Conservation (phyloP, 2,797 vertebrate species). For the Sebastes vulpes region DNA sequence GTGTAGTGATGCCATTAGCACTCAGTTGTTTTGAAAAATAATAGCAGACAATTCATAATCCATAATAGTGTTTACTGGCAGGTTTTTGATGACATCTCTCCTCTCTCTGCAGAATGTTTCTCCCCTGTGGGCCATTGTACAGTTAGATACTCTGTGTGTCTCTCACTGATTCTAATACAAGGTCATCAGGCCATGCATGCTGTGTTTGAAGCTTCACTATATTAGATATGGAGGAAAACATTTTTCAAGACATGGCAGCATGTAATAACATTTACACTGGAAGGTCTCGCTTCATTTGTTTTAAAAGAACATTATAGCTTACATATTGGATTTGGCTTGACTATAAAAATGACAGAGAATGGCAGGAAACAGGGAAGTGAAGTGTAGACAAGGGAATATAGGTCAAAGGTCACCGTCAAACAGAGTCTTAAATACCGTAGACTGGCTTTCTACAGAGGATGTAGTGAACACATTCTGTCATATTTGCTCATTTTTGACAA, state of each 20-base stretch:
- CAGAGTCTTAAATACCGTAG: neutral
- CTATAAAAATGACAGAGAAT: neutral
- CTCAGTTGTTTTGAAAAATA: conserved; percentile 21
- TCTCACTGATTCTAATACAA: conserved; percentile 27
- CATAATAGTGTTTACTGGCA: conserved; percentile 44
- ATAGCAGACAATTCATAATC: conserved; percentile 26
- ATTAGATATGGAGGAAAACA: conserved; percentile 2
- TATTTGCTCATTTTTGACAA: neutral
- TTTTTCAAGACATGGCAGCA: conserved; percentile 22
- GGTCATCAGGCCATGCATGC: conserved; percentile 16
- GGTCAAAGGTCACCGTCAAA: conserved; percentile 25
- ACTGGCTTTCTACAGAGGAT: neutral
- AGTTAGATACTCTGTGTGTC: conserved; percentile 28
- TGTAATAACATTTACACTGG: conserved; percentile 10
- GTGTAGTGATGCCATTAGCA: conserved; percentile 18
- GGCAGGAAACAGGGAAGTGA: neutral
- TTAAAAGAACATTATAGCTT: neutral
- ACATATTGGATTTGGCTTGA: neutral
- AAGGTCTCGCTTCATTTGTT: neutral
- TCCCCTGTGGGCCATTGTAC: conserved; percentile 28
- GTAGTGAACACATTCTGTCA: neutral
- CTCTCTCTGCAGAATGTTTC: conserved; percentile 38
- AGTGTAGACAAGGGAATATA: neutral
- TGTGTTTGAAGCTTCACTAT: conserved; percentile 2
- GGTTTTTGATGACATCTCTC: conserved; percentile 38